phyloP scores from a whole-genome alignment of 2,888 invertebrate species.

The Galerucella nymphaeae region DNA sequence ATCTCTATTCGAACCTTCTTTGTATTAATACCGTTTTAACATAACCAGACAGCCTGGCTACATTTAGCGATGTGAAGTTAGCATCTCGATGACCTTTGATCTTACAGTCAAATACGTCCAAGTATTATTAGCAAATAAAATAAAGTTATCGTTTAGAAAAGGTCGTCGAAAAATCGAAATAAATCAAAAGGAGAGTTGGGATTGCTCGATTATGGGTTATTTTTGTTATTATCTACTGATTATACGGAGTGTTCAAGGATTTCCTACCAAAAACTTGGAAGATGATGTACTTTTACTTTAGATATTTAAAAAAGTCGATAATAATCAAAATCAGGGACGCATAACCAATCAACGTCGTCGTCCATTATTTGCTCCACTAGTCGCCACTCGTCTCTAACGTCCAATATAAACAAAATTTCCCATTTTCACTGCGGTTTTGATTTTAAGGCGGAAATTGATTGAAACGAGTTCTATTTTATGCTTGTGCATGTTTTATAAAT shows the following conservation, averaged over 20 bases:
- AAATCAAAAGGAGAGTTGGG: no score
- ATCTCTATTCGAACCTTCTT: conserved; percentile 1
- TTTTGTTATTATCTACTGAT: no score
- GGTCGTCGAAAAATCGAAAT: no score
- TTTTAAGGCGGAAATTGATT: conserved; percentile 19
- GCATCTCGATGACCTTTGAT: conserved; percentile 5
- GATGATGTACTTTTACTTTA: no score
- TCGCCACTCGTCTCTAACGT: conserved; percentile 1
- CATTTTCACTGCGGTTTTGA: conserved; percentile 15
- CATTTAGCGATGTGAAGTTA: not conserved
- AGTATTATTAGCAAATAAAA: not conserved
- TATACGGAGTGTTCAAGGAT: no score
- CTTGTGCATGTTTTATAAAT: not conserved
- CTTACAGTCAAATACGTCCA: not conserved
- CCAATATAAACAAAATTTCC: conserved; percentile 18
- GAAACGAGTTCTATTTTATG: conserved; percentile 12
- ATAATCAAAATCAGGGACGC: conserved; percentile 10
- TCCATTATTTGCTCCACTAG: conserved; percentile 22
- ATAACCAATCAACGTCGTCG: conserved; percentile 6
- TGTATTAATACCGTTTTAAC: not conserved
- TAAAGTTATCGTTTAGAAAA: not conserved
- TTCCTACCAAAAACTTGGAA: no score
- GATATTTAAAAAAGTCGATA: not conserved
- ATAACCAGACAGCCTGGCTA: conserved; percentile 2
- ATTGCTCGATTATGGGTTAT: no score